Evolutionary conservation across 2,797 vertebrate genomes (phyloP).

Genomic region (Oryzias sinensis): DNA sequence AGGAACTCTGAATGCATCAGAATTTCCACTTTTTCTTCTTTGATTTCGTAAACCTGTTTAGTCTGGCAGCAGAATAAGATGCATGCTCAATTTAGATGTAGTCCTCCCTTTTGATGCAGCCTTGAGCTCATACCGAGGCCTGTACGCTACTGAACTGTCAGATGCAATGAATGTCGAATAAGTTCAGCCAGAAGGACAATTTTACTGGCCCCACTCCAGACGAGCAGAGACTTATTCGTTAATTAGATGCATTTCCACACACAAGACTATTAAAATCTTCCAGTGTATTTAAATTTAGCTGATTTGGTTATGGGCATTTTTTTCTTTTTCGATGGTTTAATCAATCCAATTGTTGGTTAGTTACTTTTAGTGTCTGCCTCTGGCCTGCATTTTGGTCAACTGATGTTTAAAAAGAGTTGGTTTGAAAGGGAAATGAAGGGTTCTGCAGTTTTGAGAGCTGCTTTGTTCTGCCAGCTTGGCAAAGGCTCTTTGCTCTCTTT

Average conservation of each 20-base stretch:
- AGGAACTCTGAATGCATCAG: constrained; percentile 19
- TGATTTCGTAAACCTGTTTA: constrained; percentile 37
- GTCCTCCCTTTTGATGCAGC: constrained; percentile 37
- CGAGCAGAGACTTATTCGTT: constrained; percentile 54
- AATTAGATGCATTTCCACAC: constrained; percentile 39
- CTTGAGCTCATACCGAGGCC: constrained; percentile 41
- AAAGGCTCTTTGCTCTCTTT: constrained; percentile 31
- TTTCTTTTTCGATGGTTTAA: constrained; percentile 45
- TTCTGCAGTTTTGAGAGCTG: constrained; percentile 45
- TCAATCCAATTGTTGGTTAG: constrained; percentile 60
- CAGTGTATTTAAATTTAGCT: constrained; percentile 24
- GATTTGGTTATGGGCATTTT: constrained; percentile 31
- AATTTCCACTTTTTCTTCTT: constrained; percentile 32
- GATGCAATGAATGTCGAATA: constrained; percentile 49
- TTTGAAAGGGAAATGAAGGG: constrained; percentile 43
- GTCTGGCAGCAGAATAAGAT: constrained; percentile 30
- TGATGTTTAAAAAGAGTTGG: constrained; percentile 36
- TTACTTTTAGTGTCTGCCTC: constrained; percentile 31
- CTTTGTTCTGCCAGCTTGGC: constrained; percentile 61
- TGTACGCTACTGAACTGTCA: constrained; percentile 31
- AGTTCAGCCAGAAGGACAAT: constrained; percentile 21
- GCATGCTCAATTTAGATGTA: constrained; percentile 29
- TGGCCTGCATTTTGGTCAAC: constrained; percentile 40
- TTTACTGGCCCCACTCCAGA: constrained; percentile 44
- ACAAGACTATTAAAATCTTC: constrained; percentile 27